Evolutionary conservation across 2,797 vertebrate genomes (phyloP), one percentile per base, ranked within the genome.

Genomic region (Pseudopleuronectes americanus): DNA sequence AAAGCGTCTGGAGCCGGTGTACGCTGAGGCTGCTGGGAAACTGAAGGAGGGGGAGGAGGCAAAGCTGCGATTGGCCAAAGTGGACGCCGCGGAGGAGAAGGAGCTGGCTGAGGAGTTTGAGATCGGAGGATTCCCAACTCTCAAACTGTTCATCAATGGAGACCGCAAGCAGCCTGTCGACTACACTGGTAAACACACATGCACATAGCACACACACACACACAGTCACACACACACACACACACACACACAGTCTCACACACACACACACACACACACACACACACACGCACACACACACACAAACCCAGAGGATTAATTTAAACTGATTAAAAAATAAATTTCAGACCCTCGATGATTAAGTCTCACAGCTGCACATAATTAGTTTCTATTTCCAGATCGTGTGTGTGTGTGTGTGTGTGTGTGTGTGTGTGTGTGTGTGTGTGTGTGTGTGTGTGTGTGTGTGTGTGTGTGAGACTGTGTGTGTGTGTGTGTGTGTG

Each of bases 131-230:
- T 97, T 94, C 84, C 97, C 97, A 2, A 91, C 85, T 0, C 81
- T 98, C 68, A 96, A 95, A 74, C 91, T 97, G 64, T 97, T 98
- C 79, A 64, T 71, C 0, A 77, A 94, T 0, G 96, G 97, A 56
- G 92, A 96, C 83, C 94, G 96, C 67, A 90, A 93, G 2, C 84
- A 95, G 19, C 92, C 94, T 0, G 33, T 94, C 0, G 91, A 93
- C 1, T 98, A 87, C 78, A 93, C 87, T 0, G 97, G 97, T 98
- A 91, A 36, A 59, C 26, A 68, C 36, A 63, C 48, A 23, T 22
- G 17, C 13, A 53, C n/a, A 38, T 26, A 22, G 17, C 36, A 61
- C 28, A 47, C 8, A 26, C n/a, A 52, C 1, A 17, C 17, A 64
- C 38, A 24, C 24, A 24, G 2, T 2, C 24, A 26, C n/a, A 38